Evolutionary conservation across 2,797 vertebrate genomes (phyloP).

Genomic region (Thripadectes ignobilis): DNA sequence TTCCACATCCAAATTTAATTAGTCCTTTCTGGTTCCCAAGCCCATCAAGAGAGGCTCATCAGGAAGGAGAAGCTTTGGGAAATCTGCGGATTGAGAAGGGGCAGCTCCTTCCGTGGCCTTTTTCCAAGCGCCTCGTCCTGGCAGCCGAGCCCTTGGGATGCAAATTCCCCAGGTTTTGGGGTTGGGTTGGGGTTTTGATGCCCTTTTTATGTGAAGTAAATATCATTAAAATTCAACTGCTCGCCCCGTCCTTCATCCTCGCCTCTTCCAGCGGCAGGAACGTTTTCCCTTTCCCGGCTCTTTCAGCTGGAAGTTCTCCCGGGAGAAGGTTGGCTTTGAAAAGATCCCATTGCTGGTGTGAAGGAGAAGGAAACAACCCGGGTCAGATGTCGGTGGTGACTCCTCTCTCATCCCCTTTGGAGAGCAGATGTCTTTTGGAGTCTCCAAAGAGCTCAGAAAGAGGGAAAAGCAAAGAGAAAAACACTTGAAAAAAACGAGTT

Average conservation of each 20-base stretch:
- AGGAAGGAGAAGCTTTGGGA: background rate
- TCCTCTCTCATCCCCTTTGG: background rate
- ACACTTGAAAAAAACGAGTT: background rate
- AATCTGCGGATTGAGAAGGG: background rate
- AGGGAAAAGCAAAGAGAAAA: background rate
- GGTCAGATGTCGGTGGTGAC: background rate
- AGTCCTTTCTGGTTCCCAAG: background rate
- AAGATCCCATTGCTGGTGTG: background rate
- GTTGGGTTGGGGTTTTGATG: background rate
- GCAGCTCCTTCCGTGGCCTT: background rate
- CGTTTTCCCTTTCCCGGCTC: background rate
- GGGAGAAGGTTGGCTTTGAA: background rate
- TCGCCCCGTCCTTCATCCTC: background rate
- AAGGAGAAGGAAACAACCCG: background rate
- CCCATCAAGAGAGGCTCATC: background rate
- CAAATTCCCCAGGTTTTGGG: background rate
- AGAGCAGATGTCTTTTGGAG: background rate
- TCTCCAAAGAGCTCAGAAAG: background rate
- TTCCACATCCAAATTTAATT: background rate
- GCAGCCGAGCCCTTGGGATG: background rate
- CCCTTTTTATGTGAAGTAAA: background rate
- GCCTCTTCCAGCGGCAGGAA: background rate
- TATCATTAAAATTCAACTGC: background rate
- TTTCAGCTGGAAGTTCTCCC: background rate
- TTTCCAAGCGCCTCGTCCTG: background rate